Base-by-base conservation (phyloP, 1,140 invertebrate genomes). In the Chrysomallon squamiferum region DNA sequence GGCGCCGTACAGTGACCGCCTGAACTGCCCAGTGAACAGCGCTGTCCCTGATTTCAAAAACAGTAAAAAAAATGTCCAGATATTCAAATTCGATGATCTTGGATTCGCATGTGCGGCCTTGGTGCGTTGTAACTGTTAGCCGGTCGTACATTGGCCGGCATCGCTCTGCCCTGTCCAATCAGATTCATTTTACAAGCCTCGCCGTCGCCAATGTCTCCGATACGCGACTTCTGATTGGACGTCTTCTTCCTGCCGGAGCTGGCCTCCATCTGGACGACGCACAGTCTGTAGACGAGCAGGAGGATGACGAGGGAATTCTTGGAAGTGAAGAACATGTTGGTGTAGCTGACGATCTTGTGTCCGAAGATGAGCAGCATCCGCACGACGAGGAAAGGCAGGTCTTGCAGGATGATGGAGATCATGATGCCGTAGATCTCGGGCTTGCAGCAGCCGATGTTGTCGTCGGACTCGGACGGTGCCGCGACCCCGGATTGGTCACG, bases 241-340 rank as follows among this genome's bases (percentile, higher is more conserved):
- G 45, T 5, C n/a, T n/a, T 47, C 50, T 54, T 54, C 18, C 29
- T 30, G 22, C n/a, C 20, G 18, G 32, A 35, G n/a, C 9, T 27
- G 13, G 58, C 58, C 35, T 74, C 69, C 3, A 75, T 49, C 22
- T 74, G 71, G 30, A 78, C 65, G 20, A 74, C 74, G 5, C 73
- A 30, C 11, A 78, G 54, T 20, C 76, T 59, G 62, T 78, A 78
- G 4, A 74, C 25, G 20, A 76, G 59, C 0, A 96, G 84, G 1
- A 94, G 78, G 66, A 95, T 95, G 3, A 95, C 93, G 71, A 94
- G 84, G 1, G 91, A 93, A 74, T 94, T 94, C 78, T 94, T 93
- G 80, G 93, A 94, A 68, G 93, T 95, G 84, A 96, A 95, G 83
- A 96, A 96, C 45, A 95, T 84, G 74, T 95, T 95, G 90, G 94